Conservation (phyloP, 1,140 invertebrate species). For the Arctopsyche grandis region DNA sequence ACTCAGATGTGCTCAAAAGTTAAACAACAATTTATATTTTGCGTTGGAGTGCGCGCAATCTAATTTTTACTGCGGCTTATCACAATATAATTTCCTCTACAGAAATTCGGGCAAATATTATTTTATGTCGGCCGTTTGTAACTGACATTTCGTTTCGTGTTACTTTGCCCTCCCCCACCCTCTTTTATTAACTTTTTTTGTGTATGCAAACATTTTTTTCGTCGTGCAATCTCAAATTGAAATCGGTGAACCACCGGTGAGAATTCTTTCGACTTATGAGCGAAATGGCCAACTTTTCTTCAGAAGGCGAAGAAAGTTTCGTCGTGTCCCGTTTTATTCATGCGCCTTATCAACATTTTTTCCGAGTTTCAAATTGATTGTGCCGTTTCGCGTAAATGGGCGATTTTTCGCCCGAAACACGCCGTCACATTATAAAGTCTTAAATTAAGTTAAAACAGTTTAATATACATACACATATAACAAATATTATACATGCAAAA, state of each 20-base stretch:
- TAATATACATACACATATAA: too few relatives aligned
- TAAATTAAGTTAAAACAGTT: conserved; percentile 11
- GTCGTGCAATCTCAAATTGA: conserved; percentile 25
- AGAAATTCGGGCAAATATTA: conserved; percentile 22
- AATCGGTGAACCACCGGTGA: conserved; percentile 9
- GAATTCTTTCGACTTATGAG: conserved; percentile 23
- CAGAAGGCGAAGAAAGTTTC: conserved; percentile 8
- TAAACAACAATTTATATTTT: conserved; percentile 26
- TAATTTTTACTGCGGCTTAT: conserved; percentile 22
- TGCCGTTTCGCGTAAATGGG: conserved; percentile 3
- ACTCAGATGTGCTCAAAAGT: conserved; percentile 15
- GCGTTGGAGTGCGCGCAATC: background rate
- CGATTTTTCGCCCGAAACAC: background rate
- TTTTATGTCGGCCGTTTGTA: conserved; percentile 14
- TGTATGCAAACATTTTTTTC: conserved; percentile 14
- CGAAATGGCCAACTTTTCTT: conserved; percentile 8
- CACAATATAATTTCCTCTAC: conserved; percentile 20
- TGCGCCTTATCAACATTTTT: conserved; percentile 13
- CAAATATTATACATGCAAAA: too few relatives aligned
- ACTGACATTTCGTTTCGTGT: conserved; percentile 18
- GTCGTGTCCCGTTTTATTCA: background rate
- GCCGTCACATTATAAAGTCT: background rate
- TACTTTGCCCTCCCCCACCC: background rate
- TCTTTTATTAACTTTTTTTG: background rate
- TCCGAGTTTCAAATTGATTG: conserved; percentile 16